A percentile compares a stretch with the other conserved stretches of the same genome.
Evolutionary conservation across 2,888 invertebrate species (phyloP).

Genomic region (Chloroclystis v-ata): DNA sequence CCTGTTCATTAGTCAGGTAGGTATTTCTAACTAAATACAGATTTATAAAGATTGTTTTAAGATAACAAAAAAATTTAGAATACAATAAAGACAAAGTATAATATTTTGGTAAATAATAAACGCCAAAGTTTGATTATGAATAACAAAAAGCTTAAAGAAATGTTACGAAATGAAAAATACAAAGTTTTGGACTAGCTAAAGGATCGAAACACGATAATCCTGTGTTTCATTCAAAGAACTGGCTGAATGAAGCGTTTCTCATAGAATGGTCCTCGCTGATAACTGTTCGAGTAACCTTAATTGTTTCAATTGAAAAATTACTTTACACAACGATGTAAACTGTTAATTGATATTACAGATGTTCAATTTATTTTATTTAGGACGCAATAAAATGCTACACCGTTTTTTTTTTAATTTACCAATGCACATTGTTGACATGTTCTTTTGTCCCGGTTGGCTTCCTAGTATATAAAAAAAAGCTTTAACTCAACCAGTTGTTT

Average conservation of each 20-base stretch:
- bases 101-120: no score
- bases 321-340: constrained; percentile 52
- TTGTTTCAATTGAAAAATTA: constrained; percentile 73
- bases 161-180: no score
- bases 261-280: constrained; percentile 18
- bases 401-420: not conserved
- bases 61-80: no score
- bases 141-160: no score
- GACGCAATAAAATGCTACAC: constrained; percentile 26
- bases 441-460: not conserved
- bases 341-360: constrained; percentile 59
- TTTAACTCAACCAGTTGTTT: no score
- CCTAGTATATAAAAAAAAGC: not conserved
- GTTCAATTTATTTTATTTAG: constrained; percentile 52
- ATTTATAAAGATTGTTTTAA: no score
- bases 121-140: no score
- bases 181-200: not conserved
- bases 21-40: not conserved
- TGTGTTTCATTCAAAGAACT: constrained; percentile 4
- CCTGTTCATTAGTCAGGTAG: constrained; percentile 26
- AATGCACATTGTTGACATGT: not conserved
- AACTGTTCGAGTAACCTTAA: constrained; percentile 62
- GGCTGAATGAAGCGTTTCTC: constrained; percentile 6
- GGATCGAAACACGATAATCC: not conserved
- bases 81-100: no score